Evolutionary conservation across 2,797 vertebrate species (phyloP).

Genomic region (Pteropus rufus): DNA sequence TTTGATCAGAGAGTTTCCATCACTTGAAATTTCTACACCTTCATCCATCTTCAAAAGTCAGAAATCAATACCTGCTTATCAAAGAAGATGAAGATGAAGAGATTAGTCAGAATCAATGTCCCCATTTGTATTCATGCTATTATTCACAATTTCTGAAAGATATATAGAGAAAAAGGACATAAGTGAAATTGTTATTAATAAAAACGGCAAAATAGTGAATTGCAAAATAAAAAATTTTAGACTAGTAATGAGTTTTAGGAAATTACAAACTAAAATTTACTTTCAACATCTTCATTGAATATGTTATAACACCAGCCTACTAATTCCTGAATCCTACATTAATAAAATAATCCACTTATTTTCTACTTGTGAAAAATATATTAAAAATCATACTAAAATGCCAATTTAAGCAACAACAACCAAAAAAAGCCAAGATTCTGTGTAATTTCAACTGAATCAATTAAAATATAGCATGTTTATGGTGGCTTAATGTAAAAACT

Average conservation of each 20-base stretch:
- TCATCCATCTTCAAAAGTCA: constrained; percentile 74
- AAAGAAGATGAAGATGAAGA: background rate
- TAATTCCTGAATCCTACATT: background rate
- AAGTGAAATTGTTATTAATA: background rate
- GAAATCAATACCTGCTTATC: constrained; percentile 16
- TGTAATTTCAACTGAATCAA: background rate
- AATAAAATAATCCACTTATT: background rate
- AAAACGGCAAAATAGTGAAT: background rate
- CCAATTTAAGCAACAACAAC: background rate
- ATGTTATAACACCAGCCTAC: background rate
- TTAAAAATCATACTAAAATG: background rate
- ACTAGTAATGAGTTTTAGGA: background rate
- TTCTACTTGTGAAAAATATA: background rate
- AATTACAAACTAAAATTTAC: background rate
- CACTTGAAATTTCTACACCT: constrained; percentile 78
- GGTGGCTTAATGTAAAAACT: background rate
- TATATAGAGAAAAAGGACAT: background rate
- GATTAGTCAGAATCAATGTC: background rate
- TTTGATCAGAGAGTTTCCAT: constrained; percentile 91
- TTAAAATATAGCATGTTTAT: background rate
- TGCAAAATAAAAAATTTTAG: constrained; percentile 21
- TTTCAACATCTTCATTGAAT: constrained; percentile 28
- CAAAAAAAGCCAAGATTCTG: background rate
- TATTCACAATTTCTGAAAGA: background rate
- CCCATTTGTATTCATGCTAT: background rate